A percentile compares a stretch with the other conserved stretches of the same genome.
Evolutionary conservation across 2,888 invertebrate genomes (phyloP).

Genomic region (Philhelius pedissequus): DNA sequence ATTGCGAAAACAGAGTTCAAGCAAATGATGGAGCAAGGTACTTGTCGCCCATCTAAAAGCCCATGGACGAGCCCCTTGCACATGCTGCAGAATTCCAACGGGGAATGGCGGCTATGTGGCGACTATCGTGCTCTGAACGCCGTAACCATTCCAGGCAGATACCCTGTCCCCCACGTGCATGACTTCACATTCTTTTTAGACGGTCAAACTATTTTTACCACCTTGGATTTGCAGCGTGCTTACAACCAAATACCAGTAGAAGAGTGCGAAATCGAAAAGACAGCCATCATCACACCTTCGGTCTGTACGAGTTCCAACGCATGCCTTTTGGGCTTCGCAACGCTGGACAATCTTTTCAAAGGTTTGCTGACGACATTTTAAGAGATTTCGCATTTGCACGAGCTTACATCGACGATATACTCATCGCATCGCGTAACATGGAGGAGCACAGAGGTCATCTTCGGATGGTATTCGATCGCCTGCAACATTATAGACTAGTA

Average conservation of each 20-base stretch:
- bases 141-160: too few relatives aligned
- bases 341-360: slow-evolving; percentile 73
- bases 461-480: too few relatives aligned
- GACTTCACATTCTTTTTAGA: not conserved
- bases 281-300: slow-evolving; percentile 73
- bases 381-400: slow-evolving; percentile 67
- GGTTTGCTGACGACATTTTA: slow-evolving; percentile 40
- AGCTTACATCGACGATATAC: slow-evolving; percentile 70
- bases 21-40: too few relatives aligned
- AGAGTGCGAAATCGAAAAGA: too few relatives aligned
- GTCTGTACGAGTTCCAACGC: slow-evolving; percentile 71
- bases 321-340: slow-evolving; percentile 74
- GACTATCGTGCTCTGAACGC: too few relatives aligned
- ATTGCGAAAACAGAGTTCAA: slow-evolving; percentile 23
- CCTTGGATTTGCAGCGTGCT: not conserved
- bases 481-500: too few relatives aligned
- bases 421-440: slow-evolving; percentile 3
- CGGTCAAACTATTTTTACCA: not conserved
- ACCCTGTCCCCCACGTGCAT: too few relatives aligned
- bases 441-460: too few relatives aligned
- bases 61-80: too few relatives aligned
- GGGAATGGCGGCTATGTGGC: too few relatives aligned
- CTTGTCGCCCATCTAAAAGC: too few relatives aligned
- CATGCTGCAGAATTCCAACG: too few relatives aligned
- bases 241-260: not conserved